Conservation (phyloP, 2,888 invertebrate species). For the Mythimna loreyi region DNA sequence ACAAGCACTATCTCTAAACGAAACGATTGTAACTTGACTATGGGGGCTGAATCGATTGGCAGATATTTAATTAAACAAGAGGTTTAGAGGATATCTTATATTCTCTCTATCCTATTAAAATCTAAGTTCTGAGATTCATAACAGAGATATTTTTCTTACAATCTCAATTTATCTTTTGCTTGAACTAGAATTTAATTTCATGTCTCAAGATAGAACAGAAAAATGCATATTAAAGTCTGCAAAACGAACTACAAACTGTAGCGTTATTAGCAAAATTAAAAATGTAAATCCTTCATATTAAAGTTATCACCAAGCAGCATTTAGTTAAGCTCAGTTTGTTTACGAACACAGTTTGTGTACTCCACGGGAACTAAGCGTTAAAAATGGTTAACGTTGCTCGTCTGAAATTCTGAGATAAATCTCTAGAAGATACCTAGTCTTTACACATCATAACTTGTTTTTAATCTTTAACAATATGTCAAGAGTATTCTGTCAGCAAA, state of each 20-base stretch:
- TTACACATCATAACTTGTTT: too few relatives aligned
- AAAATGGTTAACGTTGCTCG: constrained; percentile 34
- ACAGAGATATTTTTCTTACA: constrained; percentile 23
- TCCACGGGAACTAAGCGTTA: constrained; percentile 28
- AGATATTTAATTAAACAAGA: not conserved
- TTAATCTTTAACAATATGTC: too few relatives aligned
- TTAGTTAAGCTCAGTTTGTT: constrained; percentile 44
- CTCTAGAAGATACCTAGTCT: constrained; percentile 23
- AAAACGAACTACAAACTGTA: constrained; percentile 7
- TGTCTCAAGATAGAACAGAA: constrained; percentile 13
- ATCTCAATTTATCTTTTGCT: not conserved
- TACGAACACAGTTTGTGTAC: constrained; percentile 42
- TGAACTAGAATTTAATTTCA: constrained; percentile 30
- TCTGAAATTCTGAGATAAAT: constrained; percentile 48
- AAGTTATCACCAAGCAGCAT: constrained; percentile 33
- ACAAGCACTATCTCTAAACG: too few relatives aligned
- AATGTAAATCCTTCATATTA: constrained; percentile 32
- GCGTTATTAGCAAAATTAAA: constrained; percentile 43
- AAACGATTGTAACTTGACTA: too few relatives aligned
- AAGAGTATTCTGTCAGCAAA: too few relatives aligned
- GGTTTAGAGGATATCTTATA: too few relatives aligned
- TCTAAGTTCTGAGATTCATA: not conserved
- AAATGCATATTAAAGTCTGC: constrained; percentile 3
- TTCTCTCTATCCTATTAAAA: not conserved
- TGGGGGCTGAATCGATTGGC: too few relatives aligned